Base-by-base conservation (phyloP, 2,888 invertebrate genomes). In the Leucophenga montana region DNA sequence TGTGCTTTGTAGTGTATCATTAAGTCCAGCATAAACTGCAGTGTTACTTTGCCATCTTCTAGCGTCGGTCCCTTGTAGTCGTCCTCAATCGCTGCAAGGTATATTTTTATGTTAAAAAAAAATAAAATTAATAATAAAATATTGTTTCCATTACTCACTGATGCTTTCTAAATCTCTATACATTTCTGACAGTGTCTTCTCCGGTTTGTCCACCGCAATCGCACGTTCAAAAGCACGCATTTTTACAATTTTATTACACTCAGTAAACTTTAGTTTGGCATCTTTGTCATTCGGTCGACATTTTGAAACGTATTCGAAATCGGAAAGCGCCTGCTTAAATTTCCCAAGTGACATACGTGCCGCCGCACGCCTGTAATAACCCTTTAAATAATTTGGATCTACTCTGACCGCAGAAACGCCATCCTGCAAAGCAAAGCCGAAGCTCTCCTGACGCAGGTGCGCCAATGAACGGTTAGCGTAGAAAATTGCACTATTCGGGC, bases 311-410 rank as follows among this genome's bases (percentile, higher is more conserved):
- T 95, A 94, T 93, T 98, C 98, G 90, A 96, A 99, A 90, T 99
- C 99, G 89, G 94, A 95, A 77, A 99, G 91, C 11, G 99, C 99
- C 89, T 95, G 91, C 90, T 98, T 98, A 89, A 97, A 98, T 90
- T 98, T 98, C 78, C 99, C 98, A 85, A 99, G 90, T 31, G 98
- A 96, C 98, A 99, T 99, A 85, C 97, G 93, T 44, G 99, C 95
- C 1, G 97, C 97, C 0, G 99, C 99, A 85, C 99, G 91, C 83
- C 99, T 92, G 89, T 99, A 99, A 88, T 97, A 99, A 0, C 97
- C 99, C 90, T 99, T 99, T 27, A 97, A 91, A 88, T 98, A 99
- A 27, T 91, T 91, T 81, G 92, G 94, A 89, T 99, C 98, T 75
- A 97, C 88, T 88, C 95, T 95, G 70, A 99, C 95, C 1, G 99